Evolutionary conservation across 2,888 invertebrate species (phyloP), one percentile per base, ranked within the genome.

Genomic region (Herminia tarsipennalis): DNA sequence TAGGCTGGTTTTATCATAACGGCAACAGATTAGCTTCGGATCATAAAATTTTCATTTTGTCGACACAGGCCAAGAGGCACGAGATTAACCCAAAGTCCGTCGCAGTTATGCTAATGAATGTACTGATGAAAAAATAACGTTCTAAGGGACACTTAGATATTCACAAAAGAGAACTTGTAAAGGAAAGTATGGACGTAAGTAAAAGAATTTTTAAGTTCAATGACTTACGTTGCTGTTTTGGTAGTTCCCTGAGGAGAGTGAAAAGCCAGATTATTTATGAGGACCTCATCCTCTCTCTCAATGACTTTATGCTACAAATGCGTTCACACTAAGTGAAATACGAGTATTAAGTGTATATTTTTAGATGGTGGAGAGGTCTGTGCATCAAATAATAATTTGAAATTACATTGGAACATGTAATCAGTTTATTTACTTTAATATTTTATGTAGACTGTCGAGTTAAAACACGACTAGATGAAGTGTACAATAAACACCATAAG

Each of bases 41-140:
- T 20, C 39, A 42, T 68, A 65, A 64, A 56, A 56, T 60, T 44
- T 65, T 68, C 47, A 64, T 64, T 68, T 56, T 41, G 56, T 45
- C 44, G 35, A 63, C 65, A 50, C 42, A 37, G 33, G 43, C 34
- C 25, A 55, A 55, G 34, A 49, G 45, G 39, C 45, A 30, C 4
- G 40, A 51, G 62, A 68, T 68, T 60, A 65, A 49, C 48, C 55
- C 64, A 40, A 52, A 64, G 25, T n/a, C n/a, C 28, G 46, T 40
- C 43, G 25, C 25, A 36, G 47, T 56, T 65, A 64, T 65, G 69
- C 43, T 64, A 65, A 64, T 64, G 61, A 68, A 60, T 46, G 48
- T 50, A 16, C 60, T 58, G 60, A 58, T 63, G 64, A 63, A 63
- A 63, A 58, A 64, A 67, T 66, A 63, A 51, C 58, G 12, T 38